Evolutionary conservation across 53 echinoderm and acorn worm species (phyloP).

Genomic region (Glandiceps talaboti): DNA sequence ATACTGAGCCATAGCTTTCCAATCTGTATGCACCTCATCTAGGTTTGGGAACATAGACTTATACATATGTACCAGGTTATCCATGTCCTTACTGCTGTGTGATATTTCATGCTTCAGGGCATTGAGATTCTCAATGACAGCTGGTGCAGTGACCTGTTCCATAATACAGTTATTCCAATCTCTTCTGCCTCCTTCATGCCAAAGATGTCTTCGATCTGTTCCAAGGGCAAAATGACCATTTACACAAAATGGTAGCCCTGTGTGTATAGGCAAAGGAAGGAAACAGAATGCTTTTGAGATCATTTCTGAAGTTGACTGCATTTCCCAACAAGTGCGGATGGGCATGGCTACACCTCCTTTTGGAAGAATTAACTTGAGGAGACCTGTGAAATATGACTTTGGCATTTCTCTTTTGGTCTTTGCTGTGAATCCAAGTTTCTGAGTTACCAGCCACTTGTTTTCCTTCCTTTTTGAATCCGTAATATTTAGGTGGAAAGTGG

Average conservation of each 20-base stretch:
- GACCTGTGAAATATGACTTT: neutral
- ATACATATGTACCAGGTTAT: neutral
- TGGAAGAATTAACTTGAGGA: neutral
- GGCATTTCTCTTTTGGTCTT: neutral
- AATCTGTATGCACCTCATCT: neutral
- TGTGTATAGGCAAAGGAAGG: constrained; percentile 56
- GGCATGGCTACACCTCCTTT: neutral
- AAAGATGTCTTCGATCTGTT: constrained; percentile 52
- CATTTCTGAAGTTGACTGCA: neutral
- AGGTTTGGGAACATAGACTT: neutral
- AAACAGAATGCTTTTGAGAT: constrained; percentile 54
- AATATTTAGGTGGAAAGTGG: neutral
- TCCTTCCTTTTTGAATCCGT: neutral
- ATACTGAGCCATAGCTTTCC: neutral
- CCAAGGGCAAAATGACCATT: constrained; percentile 65
- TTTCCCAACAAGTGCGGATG: neutral
- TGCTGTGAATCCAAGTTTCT: neutral
- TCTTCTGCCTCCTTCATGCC: constrained; percentile 24
- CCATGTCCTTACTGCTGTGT: neutral
- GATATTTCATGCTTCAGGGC: neutral
- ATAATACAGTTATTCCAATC: neutral
- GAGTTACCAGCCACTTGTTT: neutral
- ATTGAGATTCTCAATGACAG: neutral
- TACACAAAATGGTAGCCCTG: constrained; percentile 34
- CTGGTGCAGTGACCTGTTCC: neutral